A percentile compares a stretch with the other conserved stretches of the same genome.
These are phyloP conservation scores for Cranoglanis bouderius DNA, from an alignment of 2,113 vertebrate species.

Conservation along the genomic window DNA sequence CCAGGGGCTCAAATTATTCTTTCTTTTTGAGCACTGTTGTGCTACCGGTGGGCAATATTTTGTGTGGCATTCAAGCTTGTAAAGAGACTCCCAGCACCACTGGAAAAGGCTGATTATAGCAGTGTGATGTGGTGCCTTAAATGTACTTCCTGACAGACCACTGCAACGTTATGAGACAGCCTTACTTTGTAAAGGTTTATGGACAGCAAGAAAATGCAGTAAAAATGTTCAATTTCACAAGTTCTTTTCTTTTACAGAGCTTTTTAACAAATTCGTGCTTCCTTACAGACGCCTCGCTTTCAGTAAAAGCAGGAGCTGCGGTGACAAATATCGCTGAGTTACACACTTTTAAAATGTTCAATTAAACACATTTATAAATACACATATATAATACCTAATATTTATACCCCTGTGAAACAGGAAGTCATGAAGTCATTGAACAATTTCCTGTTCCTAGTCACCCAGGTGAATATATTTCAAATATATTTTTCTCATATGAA, in stretches of 20 bases:
- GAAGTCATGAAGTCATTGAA: too few species aligned
- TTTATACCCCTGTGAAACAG: too few species aligned
- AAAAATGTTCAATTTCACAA: neutral
- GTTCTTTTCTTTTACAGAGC: constrained; percentile 6
- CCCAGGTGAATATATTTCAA: too few species aligned
- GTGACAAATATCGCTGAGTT: neutral
- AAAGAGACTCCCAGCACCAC: constrained; percentile 49
- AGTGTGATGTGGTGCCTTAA: constrained; percentile 26
- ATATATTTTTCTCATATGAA: too few species aligned
- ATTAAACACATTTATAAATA: neutral
- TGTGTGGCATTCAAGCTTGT: constrained; percentile 49
- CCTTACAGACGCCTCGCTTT: too few species aligned
- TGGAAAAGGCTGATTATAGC: constrained; percentile 45
- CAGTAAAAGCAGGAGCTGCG: neutral
- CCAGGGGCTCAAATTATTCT: constrained; percentile 51
- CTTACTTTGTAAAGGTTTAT: constrained; percentile 4
- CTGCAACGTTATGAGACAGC: neutral
- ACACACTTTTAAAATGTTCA: neutral
- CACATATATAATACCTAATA: too few species aligned
- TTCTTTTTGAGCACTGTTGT: constrained; percentile 56
- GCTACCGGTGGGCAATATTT: constrained; percentile 50
- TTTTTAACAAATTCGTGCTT: neutral
- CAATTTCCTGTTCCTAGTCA: too few species aligned
- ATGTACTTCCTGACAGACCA: constrained; percentile 37
- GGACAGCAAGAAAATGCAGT: neutral